Evolutionary conservation across 2,888 invertebrate genomes (phyloP), one percentile per base, ranked within the genome.

Genomic region (Machimus rusticus): DNA sequence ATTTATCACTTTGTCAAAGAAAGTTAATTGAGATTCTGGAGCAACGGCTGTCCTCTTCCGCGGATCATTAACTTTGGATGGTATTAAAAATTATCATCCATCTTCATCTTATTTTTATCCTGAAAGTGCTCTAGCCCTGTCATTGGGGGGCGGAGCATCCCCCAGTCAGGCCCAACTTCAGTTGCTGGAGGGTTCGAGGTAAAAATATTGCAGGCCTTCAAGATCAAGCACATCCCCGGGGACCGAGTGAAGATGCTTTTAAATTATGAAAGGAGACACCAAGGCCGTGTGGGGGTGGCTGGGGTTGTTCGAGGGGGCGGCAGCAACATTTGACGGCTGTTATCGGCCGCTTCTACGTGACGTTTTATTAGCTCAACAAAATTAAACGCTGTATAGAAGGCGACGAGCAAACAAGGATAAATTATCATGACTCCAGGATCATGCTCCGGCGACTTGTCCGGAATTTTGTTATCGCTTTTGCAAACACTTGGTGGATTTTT

Each of bases 1-100:
- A 81, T 81, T 81, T 81, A 81, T 81, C 81, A 55, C 81, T 46
- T 81, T 81, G 81, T 81, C 81, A 81, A 81, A 81, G 81, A 81
- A 81, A 81, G 81, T 81, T 81, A 81, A 81, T 81, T 81, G 81
- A 31, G 55, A 81, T 51, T 81, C 81, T 55, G 31, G 31, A 46
- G 46, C 37, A 81, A 81, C 55, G 51, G 81, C 81, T 81, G 81
- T 81, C 55, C 81, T 81, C 31, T 81, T 81, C 28, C 34, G 46
- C 51, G 81, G 81, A 34, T 55, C 81, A 81, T 81, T 81, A 81
- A 46, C 51, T 81, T 23, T 81, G 28, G 81, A 55, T 81, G 55
- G 81, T 31, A 81, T 81, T 81, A 81, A 81, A 81, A 81, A 81
- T 81, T 81, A 51, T 81, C 81, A 81, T 81, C 51, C 31, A 78